Conservation (phyloP, 2,797 vertebrate species). For the Emydoidea blandingii region DNA sequence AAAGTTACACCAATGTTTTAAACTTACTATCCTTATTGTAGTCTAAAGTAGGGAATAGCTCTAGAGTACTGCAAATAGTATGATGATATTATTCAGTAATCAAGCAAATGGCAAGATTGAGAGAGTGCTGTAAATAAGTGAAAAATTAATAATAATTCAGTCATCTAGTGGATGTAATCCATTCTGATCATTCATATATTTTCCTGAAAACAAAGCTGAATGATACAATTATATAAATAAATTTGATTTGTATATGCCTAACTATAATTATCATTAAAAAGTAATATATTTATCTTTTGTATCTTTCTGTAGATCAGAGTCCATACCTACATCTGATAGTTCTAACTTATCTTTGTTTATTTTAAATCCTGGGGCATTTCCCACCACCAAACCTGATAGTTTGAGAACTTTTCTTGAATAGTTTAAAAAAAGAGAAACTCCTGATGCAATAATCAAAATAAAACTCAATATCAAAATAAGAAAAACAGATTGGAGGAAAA, state of each 20-base stretch:
- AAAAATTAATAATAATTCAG: background rate
- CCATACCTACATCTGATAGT: background rate
- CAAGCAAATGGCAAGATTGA: background rate
- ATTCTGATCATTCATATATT: background rate
- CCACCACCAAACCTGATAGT: background rate
- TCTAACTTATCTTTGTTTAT: background rate
- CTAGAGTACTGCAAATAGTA: background rate
- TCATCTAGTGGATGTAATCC: background rate
- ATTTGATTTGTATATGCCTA: background rate
- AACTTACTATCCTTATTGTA: background rate
- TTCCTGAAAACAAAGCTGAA: slow-evolving; percentile 3
- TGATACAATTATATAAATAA: background rate
- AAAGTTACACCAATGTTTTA: background rate
- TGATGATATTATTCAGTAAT: background rate
- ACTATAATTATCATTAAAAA: background rate
- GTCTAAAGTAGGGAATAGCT: background rate
- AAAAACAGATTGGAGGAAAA: background rate
- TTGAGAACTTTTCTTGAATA: background rate
- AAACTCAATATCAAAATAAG: background rate
- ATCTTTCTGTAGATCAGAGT: background rate
- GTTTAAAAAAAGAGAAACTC: background rate
- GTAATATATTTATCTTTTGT: background rate
- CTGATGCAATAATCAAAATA: background rate
- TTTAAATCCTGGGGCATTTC: background rate
- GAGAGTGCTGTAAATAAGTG: background rate